Evolutionary conservation across 2,888 invertebrate genomes (phyloP).

Genomic region (Nymphalis urticae): DNA sequence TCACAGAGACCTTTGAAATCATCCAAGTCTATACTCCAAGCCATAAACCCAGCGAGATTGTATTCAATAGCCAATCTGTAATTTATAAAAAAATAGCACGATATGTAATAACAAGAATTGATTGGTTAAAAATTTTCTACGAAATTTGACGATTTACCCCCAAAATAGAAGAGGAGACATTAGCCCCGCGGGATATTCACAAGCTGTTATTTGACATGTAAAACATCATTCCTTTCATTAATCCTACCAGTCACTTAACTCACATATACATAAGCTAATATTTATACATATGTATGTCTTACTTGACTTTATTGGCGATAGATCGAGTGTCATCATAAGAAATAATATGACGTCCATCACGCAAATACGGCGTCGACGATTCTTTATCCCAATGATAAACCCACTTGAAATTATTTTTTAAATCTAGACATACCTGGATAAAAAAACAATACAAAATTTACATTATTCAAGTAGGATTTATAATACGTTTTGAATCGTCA

Average conservation of each 20-base stretch:
- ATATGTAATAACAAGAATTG: too few relatives aligned
- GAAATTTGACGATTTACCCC: not conserved
- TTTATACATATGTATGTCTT: conserved; percentile 44
- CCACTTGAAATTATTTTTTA: conserved; percentile 83
- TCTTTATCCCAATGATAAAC: conserved; percentile 85
- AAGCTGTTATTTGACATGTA: too few relatives aligned
- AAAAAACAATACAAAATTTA: too few relatives aligned
- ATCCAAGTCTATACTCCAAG: conserved; percentile 95
- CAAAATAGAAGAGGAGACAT: too few relatives aligned
- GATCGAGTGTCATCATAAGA: conserved; percentile 88
- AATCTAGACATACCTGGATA: not conserved
- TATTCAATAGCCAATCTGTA: conserved; percentile 81
- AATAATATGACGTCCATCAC: conserved; percentile 84
- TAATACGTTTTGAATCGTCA: too few relatives aligned
- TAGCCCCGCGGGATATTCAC: too few relatives aligned
- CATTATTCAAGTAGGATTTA: too few relatives aligned
- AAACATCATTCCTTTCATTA: too few relatives aligned
- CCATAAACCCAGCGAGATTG: conserved; percentile 89
- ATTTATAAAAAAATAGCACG: not conserved
- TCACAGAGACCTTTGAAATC: conserved; percentile 88
- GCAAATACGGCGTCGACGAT: conserved; percentile 81
- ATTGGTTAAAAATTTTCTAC: not conserved
- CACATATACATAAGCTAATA: not conserved
- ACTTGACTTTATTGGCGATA: conserved; percentile 86
- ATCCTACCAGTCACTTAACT: not conserved